These are phyloP conservation scores for Cherax quadricarinatus DNA, from an alignment of 1,140 invertebrate genomes.

Conservation along the genomic window DNA sequence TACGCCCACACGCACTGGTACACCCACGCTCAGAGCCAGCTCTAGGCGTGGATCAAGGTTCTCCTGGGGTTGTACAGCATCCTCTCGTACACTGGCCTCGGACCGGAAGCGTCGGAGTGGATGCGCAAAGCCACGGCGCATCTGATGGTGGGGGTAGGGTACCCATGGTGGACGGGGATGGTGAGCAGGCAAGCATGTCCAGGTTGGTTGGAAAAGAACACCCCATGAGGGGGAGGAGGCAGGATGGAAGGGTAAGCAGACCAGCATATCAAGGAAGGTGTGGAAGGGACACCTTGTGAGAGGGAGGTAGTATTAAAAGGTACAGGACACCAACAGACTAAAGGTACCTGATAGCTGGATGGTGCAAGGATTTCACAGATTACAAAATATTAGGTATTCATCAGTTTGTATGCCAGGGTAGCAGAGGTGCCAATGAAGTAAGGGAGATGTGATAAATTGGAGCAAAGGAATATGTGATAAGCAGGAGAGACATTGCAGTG, in stretches of 20 bases:
- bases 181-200: background rate
- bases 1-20: conserved; percentile 75
- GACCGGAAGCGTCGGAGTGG: conserved; percentile 77
- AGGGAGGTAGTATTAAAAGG: background rate
- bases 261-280: background rate
- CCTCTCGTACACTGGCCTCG: conserved; percentile 77
- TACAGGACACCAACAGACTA: background rate
- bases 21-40: conserved; percentile 73
- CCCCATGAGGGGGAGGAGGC: background rate
- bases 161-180: conserved; percentile 14
- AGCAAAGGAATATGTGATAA: background rate
- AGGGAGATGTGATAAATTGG: background rate
- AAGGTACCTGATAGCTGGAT: background rate
- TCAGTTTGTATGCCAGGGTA: background rate
- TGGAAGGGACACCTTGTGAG: background rate
- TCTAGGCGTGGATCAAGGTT: conserved; percentile 39
- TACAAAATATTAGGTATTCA: background rate
- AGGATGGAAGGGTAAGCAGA: background rate
- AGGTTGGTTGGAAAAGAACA: background rate
- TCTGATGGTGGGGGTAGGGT: conserved; percentile 73
- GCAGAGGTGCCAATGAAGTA: background rate
- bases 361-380: background rate
- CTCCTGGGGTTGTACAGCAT: background rate
- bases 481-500: background rate
- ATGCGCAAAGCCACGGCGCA: conserved; percentile 77